Evolutionary conservation across 2,888 invertebrate genomes (phyloP), one percentile per base, ranked within the genome.

Genomic region (Caenorhabditis virilis): DNA sequence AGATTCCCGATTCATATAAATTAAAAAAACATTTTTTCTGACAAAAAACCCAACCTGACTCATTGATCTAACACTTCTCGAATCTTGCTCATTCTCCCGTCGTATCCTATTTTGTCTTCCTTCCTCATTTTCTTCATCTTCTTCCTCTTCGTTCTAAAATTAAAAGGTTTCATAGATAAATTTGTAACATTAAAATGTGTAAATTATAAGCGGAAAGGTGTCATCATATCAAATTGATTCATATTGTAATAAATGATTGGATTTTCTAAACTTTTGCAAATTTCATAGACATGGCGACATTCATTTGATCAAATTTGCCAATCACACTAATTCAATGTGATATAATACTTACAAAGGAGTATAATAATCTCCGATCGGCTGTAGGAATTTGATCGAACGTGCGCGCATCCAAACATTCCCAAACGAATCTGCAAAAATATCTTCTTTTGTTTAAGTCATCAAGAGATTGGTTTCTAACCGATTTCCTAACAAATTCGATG

Each of bases 371-470:
- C n/a, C 73, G 61, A 52, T 79, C 79, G 16, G 78, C 79, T 11
- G 74, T 55, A n/a, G 76, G 63, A n/a, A 79, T 51, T 25, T 60
- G 61, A 59, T 78, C 77, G 38, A 72, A 61, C 13, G 60, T 69
- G 11, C 78, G 60, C 2, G 77, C 61, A 52, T 80, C 80, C 43
- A 80, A 43, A 25, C 80, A 55, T 52, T 76, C 77, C 66, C 78
- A 80, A 3, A 80, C 74, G 57, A 79, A 79, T 33, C 65, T 57
- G 45, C 20, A 49, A 47, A 27, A 5, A 13, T 18, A 20, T 23
- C 11, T 39, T 33, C 16, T 16, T 26, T 27, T 36, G 27, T 23
- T 9, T 9, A n/a, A n/a, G n/a, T 22, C 15, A 7, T 25, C 11
- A 23, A 25, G 11, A 11, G 7, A 45, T 18, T 20, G 23, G n/a